Evolutionary conservation across 1,140 invertebrate genomes (phyloP), one percentile per base, ranked within the genome.

Genomic region (Lysiphlebus fabarum): DNA sequence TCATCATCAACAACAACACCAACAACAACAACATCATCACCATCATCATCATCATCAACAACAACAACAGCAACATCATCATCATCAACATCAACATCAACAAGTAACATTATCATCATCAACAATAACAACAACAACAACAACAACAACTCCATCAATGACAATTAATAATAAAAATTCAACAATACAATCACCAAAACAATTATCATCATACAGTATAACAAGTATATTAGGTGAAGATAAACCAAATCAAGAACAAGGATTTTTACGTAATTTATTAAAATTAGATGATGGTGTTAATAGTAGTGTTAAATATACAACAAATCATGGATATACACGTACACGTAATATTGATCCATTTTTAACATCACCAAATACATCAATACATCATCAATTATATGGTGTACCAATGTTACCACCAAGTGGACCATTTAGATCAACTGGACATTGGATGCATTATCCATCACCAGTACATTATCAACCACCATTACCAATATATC

Each of bases 141-240:
- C 17, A 26, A 26, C 17, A 26, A 26, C 17, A 26, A 2, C 17
- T 2, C 4, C 17, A 26, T 10, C n/a, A 42, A 42, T 10, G 8
- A n/a, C 41, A 8, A 2, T 42, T n/a, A 42, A 42, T 41, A 6
- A 41, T 42, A n/a, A 8, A n/a, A 42, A 42, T 42, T 42, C 41
- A 42, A n/a, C n/a, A 42, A n/a, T 73, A 44, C 64, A 79, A 6
- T 76, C 74, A 5, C 70, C 76, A 38, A 84, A 84, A 66, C 81
- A 84, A 63, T 71, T 84, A 44, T 87, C 86, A 68, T 89, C 85
- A 62, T 89, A 89, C 75, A 90, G 88, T 77, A 90, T 90, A 74
- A 88, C 87, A 62, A 90, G 88, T 62, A 78, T 90, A 67, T 75
- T 90, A 57, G 87, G 86, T 43, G 81, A 83, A 40, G 78, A 79